phyloP scores from a whole-genome alignment of 2,888 invertebrate genomes.

The Cactoblastis cactorum region DNA sequence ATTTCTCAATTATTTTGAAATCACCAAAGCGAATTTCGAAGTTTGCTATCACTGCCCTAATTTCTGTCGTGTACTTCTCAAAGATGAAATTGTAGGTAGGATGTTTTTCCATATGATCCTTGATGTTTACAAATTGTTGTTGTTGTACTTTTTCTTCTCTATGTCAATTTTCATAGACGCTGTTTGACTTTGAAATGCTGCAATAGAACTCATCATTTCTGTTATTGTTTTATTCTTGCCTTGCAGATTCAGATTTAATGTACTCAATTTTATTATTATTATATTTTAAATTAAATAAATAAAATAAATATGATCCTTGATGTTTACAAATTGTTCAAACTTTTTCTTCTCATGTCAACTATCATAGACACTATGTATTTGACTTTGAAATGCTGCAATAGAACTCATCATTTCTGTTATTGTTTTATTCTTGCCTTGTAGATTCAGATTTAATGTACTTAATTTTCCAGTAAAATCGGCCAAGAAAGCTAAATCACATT shows the following conservation, averaged over 20 bases:
- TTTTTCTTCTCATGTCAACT: too few species aligned
- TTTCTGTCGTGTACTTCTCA: conserved; percentile 26
- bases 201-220: conserved; percentile 25
- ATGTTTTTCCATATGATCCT: conserved; percentile 28
- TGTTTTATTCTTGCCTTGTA: conserved; percentile 27
- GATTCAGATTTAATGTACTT: conserved; percentile 23
- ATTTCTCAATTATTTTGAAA: conserved; percentile 21
- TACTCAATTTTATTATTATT: conserved; percentile 24
- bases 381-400: conserved; percentile 21
- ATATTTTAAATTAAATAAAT: too few species aligned
- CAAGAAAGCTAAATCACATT: conserved; percentile 28
- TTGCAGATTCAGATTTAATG: conserved; percentile 25
- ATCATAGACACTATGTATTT: too few species aligned
- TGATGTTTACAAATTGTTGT: conserved; percentile 25
- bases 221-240: conserved; percentile 27
- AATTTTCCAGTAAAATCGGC: conserved; percentile 26
- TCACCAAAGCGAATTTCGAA: conserved; percentile 25
- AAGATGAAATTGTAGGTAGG: conserved; percentile 25
- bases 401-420: conserved; percentile 26
- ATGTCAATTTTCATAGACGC: conserved; percentile 25
- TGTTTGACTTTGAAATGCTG: conserved; percentile 21
- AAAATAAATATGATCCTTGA: too few species aligned
- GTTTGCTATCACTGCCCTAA: conserved; percentile 26
- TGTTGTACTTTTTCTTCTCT: conserved; percentile 23
- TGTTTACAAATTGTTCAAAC: too few species aligned